These are phyloP conservation scores for Tapirus indicus DNA, from an alignment of 2,797 vertebrate genomes.

Conservation along the genomic window DNA sequence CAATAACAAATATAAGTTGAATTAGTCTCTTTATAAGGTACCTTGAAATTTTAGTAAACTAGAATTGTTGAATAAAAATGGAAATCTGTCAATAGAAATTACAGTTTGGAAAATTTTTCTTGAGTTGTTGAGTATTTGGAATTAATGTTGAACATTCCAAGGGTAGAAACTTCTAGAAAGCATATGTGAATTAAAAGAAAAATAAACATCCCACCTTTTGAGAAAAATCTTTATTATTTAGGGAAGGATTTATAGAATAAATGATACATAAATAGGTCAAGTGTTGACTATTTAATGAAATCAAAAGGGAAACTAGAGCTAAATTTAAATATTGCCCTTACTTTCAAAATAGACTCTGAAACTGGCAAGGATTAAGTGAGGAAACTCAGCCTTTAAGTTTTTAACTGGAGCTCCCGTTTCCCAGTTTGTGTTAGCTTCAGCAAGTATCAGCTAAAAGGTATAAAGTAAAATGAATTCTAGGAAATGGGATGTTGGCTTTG, in stretches of 20 bases:
- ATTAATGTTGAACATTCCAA: conserved; percentile 15
- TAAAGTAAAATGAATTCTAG: not conserved
- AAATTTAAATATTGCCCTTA: conserved; percentile 6
- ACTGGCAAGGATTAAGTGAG: not conserved
- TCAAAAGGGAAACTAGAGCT: not conserved
- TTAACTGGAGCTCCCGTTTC: not conserved
- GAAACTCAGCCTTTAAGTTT: not conserved
- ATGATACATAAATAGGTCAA: not conserved
- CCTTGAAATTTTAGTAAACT: not conserved
- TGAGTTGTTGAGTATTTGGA: not conserved
- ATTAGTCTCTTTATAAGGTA: conserved; percentile 33
- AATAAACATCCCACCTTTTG: not conserved
- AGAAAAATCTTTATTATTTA: not conserved
- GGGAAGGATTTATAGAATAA: not conserved
- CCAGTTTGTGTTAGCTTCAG: not conserved
- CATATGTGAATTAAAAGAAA: conserved; percentile 26
- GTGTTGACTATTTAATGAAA: not conserved
- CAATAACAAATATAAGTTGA: conserved; percentile 10
- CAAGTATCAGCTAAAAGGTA: not conserved
- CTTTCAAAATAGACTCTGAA: conserved; percentile 26
- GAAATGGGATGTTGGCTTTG: not conserved
- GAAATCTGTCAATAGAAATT: conserved; percentile 33
- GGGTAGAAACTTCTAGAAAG: not conserved
- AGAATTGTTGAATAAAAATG: conserved; percentile 43
- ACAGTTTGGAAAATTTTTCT: conserved; percentile 32